phyloP scores from a whole-genome alignment of 2,888 invertebrate species.

The Drosophila fungiperda region DNA sequence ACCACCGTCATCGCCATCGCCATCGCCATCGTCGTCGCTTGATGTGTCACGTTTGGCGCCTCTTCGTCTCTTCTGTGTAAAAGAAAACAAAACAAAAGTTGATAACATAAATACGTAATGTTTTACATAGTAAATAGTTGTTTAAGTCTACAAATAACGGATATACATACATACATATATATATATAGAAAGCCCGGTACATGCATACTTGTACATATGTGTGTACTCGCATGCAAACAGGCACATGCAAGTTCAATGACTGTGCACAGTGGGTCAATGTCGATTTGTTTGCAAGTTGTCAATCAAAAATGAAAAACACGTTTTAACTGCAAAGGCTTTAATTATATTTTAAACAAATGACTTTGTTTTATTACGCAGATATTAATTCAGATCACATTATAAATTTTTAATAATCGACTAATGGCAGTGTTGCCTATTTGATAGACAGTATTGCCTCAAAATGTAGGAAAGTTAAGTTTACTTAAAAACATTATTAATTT shows the following conservation, averaged over 20 bases:
- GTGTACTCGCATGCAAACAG: conserved; percentile 21
- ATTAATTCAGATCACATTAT: background rate
- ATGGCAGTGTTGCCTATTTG: conserved; percentile 51
- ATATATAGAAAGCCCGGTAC: conserved; percentile 6
- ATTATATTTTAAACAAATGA: conserved; percentile 8
- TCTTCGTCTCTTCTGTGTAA: conserved; percentile 63
- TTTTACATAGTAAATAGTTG: conserved; percentile 83
- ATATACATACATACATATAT: conserved; percentile 34
- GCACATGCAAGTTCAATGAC: conserved; percentile 25
- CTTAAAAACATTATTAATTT: background rate
- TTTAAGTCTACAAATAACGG: conserved; percentile 68
- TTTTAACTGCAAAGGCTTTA: conserved; percentile 34
- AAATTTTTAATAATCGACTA: background rate
- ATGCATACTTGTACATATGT: conserved; percentile 33
- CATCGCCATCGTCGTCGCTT: conserved; percentile 41
- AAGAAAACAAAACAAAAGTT: conserved; percentile 66
- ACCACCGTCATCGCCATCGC: conserved; percentile 1
- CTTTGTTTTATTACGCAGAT: background rate
- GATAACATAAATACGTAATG: conserved; percentile 84
- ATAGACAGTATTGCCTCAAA: conserved; percentile 42
- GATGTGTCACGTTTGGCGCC: conserved; percentile 59
- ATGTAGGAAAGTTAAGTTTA: conserved; percentile 1
- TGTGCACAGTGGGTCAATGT: conserved; percentile 37
- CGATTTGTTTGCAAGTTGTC: conserved; percentile 4
- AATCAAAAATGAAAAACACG: background rate